Conservation (phyloP, 2,888 invertebrate species). For the Sinhomidia bicolor region DNA sequence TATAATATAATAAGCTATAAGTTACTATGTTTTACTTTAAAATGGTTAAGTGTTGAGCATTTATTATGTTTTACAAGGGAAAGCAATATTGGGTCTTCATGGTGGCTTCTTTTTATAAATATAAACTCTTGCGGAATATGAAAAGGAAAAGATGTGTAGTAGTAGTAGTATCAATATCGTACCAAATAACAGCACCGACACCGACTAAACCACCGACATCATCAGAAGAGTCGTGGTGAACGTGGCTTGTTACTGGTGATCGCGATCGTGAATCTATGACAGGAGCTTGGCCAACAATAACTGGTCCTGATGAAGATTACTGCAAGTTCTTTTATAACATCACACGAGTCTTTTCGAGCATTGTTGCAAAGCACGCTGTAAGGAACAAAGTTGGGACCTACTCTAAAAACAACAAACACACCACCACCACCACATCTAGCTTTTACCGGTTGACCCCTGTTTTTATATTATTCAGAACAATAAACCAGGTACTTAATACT, state of each 20-base stretch:
- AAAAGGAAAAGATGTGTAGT: neutral
- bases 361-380: neutral
- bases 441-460: constrained; percentile 62
- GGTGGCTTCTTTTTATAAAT: neutral
- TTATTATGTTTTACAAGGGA: too few species aligned
- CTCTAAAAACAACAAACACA: neutral
- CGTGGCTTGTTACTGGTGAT: neutral
- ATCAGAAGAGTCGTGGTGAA: neutral
- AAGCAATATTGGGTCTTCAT: too few species aligned
- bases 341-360: too few species aligned
- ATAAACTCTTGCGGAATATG: neutral
- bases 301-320: neutral
- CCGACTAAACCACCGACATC: neutral
- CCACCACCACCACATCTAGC: neutral
- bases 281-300: neutral
- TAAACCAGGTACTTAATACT: neutral
- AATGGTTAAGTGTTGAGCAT: too few species aligned
- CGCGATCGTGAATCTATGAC: neutral
- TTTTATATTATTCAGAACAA: neutral
- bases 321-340: neutral
- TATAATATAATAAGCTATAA: too few species aligned
- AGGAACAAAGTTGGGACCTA: neutral
- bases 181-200: too few species aligned
- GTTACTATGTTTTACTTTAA: too few species aligned
- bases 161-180: neutral